Evolutionary conservation across 2,888 invertebrate species (phyloP).

Genomic region (Epinotia bilunana): DNA sequence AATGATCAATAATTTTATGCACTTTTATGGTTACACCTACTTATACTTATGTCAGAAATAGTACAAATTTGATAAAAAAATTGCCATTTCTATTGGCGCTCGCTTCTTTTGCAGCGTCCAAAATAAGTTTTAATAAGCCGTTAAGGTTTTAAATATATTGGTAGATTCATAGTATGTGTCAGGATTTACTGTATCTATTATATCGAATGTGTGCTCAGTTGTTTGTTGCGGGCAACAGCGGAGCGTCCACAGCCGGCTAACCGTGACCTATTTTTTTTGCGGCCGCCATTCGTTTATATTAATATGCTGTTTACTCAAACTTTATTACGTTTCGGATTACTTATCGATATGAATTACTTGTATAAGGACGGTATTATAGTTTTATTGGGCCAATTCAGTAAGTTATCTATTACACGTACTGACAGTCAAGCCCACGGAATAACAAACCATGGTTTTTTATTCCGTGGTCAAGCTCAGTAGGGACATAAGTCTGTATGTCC

Average conservation of each 20-base stretch:
- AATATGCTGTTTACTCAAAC: conserved; percentile 35
- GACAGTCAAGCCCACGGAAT: too few relatives aligned
- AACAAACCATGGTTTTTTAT: too few relatives aligned
- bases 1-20: too few relatives aligned
- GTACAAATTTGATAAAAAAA: too few relatives aligned
- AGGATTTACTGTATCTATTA: conserved; percentile 21
- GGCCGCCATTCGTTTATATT: conserved; percentile 35
- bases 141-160: neutral
- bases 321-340: conserved; percentile 25
- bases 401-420: conserved; percentile 3
- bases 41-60: too few relatives aligned
- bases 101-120: neutral
- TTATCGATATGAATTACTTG: conserved; percentile 20
- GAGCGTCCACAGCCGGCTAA: conserved; percentile 18
- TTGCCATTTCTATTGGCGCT: neutral
- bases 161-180: neutral
- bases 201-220: conserved; percentile 38
- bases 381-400: conserved; percentile 5
- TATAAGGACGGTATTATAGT: neutral
- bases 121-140: neutral
- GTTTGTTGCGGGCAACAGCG: conserved; percentile 29
- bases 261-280: conserved; percentile 44
- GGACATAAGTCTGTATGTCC: too few relatives aligned
- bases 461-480: too few relatives aligned
- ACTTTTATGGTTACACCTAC: too few relatives aligned